Conservation (phyloP, 2,888 invertebrate species). For the Lapara coniferarum region DNA sequence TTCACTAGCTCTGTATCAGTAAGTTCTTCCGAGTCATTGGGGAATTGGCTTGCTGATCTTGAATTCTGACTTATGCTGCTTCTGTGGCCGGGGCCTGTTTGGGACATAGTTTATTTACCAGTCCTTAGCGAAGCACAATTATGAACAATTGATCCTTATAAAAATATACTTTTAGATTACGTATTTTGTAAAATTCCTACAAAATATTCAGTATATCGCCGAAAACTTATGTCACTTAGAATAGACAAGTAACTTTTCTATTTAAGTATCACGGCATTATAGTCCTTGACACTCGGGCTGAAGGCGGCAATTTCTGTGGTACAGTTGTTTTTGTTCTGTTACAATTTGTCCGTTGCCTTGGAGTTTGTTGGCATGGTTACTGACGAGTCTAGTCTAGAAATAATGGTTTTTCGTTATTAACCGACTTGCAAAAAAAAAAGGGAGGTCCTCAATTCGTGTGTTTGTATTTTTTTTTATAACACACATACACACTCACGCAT, state of each 20-base stretch:
- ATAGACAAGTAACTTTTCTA: neutral
- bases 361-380: conserved; percentile 18
- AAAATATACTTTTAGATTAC: no score
- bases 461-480: no score
- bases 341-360: conserved; percentile 11
- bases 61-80: conserved; percentile 63
- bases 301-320: neutral
- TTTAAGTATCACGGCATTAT: neutral
- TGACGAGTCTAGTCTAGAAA: neutral
- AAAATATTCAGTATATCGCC: conserved; percentile 6
- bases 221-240: conserved; percentile 20
- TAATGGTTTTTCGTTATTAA: no score
- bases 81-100: conserved; percentile 44
- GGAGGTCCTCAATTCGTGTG: no score
- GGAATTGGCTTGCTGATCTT: conserved; percentile 55
- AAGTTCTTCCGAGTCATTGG: conserved; percentile 58
- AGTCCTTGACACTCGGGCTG: neutral
- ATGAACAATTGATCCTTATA: no score
- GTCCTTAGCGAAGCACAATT: neutral
- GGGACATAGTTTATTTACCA: conserved; percentile 31
- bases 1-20: conserved; percentile 64
- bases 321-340: neutral
- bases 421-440: no score
- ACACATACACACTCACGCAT: no score
- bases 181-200: conserved; percentile 4